Conservation (phyloP, 1,140 invertebrate genomes). For the Pseudomyrmex dendroicus region DNA sequence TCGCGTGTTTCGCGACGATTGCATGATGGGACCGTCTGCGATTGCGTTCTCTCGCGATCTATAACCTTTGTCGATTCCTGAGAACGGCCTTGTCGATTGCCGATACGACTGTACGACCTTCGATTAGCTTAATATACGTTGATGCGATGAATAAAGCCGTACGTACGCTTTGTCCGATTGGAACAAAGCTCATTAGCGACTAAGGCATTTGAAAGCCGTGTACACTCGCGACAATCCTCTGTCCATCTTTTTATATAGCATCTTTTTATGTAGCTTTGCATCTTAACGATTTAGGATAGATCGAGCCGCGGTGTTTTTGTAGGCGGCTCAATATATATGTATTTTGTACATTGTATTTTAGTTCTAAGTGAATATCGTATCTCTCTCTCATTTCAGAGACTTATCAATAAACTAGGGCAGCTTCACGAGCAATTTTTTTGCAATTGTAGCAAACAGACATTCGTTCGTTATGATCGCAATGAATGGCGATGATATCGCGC, state of each 20-base stretch:
- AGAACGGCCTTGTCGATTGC: conserved; percentile 63
- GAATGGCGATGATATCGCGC: too few species aligned
- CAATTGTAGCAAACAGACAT: too few species aligned
- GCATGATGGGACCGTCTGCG: not conserved
- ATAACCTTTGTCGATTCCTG: conserved; percentile 64
- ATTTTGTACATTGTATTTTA: too few species aligned
- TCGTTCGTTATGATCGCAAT: too few species aligned
- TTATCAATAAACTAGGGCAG: too few species aligned
- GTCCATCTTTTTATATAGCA: conserved; percentile 4
- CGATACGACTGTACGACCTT: conserved; percentile 56
- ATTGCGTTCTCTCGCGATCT: conserved; percentile 53
- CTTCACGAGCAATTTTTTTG: too few species aligned
- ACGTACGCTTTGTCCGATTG: not conserved
- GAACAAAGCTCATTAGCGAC: not conserved
- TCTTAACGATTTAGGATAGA: not conserved
- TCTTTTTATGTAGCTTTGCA: not conserved
- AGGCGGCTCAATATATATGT: too few species aligned
- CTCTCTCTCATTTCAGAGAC: too few species aligned
- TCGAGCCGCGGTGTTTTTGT: too few species aligned
- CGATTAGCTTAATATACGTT: conserved; percentile 44
- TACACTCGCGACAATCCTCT: not conserved
- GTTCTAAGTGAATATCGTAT: too few species aligned
- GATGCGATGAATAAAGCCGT: conserved; percentile 19
- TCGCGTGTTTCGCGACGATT: not conserved
- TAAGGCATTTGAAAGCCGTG: not conserved